Evolutionary conservation across 2,797 vertebrate genomes (phyloP), one percentile per base, ranked within the genome.

Genomic region (Protonibea diacanthus): DNA sequence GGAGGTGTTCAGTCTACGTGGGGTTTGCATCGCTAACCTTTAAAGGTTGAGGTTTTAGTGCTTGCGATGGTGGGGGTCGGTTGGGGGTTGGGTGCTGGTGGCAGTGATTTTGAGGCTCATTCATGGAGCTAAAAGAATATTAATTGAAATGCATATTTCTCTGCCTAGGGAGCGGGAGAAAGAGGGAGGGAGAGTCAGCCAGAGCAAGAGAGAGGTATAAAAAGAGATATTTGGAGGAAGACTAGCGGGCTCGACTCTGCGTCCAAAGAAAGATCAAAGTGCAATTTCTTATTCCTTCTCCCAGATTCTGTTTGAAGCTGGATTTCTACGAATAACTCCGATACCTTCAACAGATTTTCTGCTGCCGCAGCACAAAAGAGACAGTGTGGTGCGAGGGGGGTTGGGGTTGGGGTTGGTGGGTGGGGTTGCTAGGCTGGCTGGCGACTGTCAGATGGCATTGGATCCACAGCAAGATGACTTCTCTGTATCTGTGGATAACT

Each of bases 291-390:
- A 70, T 78, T 83, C 44, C 57, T 42, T 57, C 38, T 74, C 42
- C 23, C 33, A 8, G 42, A 81, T 85, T 90, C 78, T 84, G 65
- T 90, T 90, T 84, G 86, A 92, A 85, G 84, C 21, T 75, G 49
- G 33, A 74, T 86, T 83, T 87, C 57, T 71, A 9, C 3, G 12
- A 81, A 69, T 52, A 44, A 25, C 73, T 77, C 45, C 3, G n/a
- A 68, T 66, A 69, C 79, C 76, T 91, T 75, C 60, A 71, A 70
- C 45, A 51, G 63, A 75, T 63, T 68, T 62, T 87, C 70, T 66
- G 70, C 77, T 45, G 64, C 62, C 44, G 70, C 57, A 72, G 56
- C 81, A 80, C 69, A 83, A 81, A 72, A 82, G 75, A 79, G 38
- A 23, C 71, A 55, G 33, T 0, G 44, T 6, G 33, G 70, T 57